Conservation (phyloP, 1,140 invertebrate genomes). For the Hormaphis cornu region DNA sequence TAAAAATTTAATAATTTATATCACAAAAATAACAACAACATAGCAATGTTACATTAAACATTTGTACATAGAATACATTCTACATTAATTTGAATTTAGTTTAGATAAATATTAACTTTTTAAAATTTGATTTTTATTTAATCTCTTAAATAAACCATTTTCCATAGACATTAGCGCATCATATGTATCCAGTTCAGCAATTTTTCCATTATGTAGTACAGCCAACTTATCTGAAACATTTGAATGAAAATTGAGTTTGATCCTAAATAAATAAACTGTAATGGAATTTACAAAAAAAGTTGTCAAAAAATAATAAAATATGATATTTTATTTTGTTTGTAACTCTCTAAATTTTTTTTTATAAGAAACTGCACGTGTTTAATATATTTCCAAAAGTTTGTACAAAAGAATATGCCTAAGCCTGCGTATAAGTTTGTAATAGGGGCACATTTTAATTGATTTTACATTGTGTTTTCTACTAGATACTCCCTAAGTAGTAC, state of each 20-base stretch:
- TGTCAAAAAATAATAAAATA: background rate
- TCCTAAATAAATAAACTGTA: too few relatives aligned
- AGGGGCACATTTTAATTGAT: too few relatives aligned
- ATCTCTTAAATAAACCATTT: conserved; percentile 54
- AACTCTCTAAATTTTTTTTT: background rate
- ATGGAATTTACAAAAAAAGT: background rate
- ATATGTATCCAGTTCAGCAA: conserved; percentile 79
- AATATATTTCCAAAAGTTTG: too few relatives aligned
- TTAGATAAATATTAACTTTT: background rate
- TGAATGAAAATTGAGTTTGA: background rate
- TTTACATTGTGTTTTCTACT: too few relatives aligned
- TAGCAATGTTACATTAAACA: background rate
- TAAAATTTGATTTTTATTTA: conserved; percentile 53
- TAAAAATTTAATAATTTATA: background rate
- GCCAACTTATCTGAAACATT: conserved; percentile 62
- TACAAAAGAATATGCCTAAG: too few relatives aligned
- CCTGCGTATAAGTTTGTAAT: too few relatives aligned
- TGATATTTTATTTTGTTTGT: background rate
- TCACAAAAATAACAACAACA: background rate
- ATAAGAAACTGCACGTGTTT: too few relatives aligned
- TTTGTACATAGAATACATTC: background rate
- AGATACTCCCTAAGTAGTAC: too few relatives aligned
- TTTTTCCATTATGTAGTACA: conserved; percentile 69
- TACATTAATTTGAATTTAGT: background rate
- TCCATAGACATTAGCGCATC: conserved; percentile 51